Base-by-base conservation (phyloP, 2,113 vertebrate species). In the Steatornis caripensis region DNA sequence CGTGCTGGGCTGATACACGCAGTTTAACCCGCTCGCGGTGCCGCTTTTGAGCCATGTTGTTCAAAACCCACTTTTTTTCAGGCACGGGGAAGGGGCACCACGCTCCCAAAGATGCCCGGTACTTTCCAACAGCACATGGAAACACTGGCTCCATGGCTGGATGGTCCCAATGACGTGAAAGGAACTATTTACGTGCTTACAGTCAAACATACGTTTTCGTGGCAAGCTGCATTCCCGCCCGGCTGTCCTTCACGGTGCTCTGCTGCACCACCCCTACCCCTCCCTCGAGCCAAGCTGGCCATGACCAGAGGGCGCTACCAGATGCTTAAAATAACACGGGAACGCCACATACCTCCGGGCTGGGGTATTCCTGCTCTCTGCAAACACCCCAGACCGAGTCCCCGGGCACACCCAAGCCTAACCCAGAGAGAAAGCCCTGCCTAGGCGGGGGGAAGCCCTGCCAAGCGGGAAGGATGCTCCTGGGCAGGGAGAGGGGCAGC, bases 1-100 rank as follows among this genome's bases (percentile, higher is more conserved):
- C 1, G 5, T 0, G 20, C 46, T 23, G 72, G 54, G 45, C 37
- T 11, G 30, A 39, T 3, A 45, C 27, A 5, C 0, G 1, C 1
- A 1, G 7, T 11, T 27, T 18, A 45, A 46, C 46, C 10, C 2
- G 1, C 60, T 34, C 15, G 1, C 4, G 6, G 23, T 24, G 34
- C 29, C 12, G 32, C 41, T 24, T 22, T 4, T 1, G 5, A 54
- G 29, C 10, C 62, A 17, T 1, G 1, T 20, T 69, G 75, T 71
- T 55, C n/a, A 30, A 54, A 62, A 34, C 3, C 6, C 5, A 1
- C n/a, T n/a, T 3, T 27, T 74, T n/a, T 46, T 8, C 61, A 46
- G n/a, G 29, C 34, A 5, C 2, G 10, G 9, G 27, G 32, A 51
- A 75, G 45, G 18, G 39, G 6, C 3, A 6, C 29, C 48, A 9